Evolutionary conservation across 2,797 vertebrate species (phyloP).

Genomic region (Leuciscus waleckii): DNA sequence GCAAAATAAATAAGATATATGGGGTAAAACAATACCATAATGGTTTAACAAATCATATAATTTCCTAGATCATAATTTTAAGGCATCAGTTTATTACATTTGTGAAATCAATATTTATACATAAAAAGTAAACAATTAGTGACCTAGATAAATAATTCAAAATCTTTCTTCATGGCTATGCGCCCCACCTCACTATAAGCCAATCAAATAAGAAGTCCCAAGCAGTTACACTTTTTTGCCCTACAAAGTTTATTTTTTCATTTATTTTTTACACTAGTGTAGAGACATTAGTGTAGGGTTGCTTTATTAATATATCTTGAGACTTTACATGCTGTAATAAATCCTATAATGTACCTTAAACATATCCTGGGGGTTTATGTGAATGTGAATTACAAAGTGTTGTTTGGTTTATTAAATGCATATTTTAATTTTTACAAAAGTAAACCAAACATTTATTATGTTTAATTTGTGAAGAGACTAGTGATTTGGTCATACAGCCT

Average conservation of each 20-base stretch:
- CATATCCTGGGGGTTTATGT: not conserved
- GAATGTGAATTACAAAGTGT: too few species aligned
- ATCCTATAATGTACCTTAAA: not conserved
- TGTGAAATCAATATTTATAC: not conserved
- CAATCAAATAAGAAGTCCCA: constrained; percentile 5
- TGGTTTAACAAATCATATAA: not conserved
- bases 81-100: not conserved
- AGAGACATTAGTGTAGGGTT: not conserved
- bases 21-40: not conserved
- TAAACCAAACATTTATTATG: not conserved
- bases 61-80: not conserved
- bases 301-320: not conserved
- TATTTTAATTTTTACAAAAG: not conserved
- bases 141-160: not conserved
- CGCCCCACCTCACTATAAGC: constrained; percentile 17
- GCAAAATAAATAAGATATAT: not conserved
- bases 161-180: not conserved
- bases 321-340: not conserved
- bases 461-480: not conserved
- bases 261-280: too few species aligned
- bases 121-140: constrained; percentile 2
- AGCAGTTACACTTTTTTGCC: not conserved
- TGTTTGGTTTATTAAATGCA: not conserved
- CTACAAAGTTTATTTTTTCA: too few species aligned
- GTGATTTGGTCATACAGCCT: not conserved